Base-by-base conservation (phyloP, 2,888 invertebrate species). In the Schizotus pectinicornis region DNA sequence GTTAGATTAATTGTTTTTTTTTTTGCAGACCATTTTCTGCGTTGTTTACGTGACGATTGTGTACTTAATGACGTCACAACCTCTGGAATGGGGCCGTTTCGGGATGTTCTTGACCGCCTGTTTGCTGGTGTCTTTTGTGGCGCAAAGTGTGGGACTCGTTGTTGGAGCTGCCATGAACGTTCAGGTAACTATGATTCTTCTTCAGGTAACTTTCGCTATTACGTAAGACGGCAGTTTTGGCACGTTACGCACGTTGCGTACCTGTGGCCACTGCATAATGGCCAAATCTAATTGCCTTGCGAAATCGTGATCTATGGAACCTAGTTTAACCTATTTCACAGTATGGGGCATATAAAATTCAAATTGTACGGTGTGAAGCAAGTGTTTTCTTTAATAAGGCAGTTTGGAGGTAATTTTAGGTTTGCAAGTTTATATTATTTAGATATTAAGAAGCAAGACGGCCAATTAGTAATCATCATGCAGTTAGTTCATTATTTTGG, bases 141-240 rank as follows among this genome's bases (percentile, higher is more conserved):
- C 96, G 30, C 97, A 98, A 81, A 95, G 95, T 68, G 91, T 97
- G 6, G 97, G 97, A 1, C 84, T 98, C 2, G 92, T 97, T 0
- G 95, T 98, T 5, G 97, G 97, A 6, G 97, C 97, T 37, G 96
- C 95, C 5, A 95, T 95, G 88, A 94, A 93, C 72, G 93, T 95
- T 7, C 91, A 89, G 85, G 89, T 89, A 75, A 72, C 60, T 57
- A 42, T 39, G 6, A 30, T 22, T 22, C 11, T 55, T 30, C 12
- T 31, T 38, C 38, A 38, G 5, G 2, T 22, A 22, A 22, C 22
- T 22, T 12, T 50, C 32, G 11, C 50, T 53, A 13, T 50, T 35
- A 14, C 42, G 14, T 22, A n/a, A 38, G 9, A 38, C n/a, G 14
- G 35, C 7, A 33, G 12, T 13, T 48, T 30, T 31, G 11, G n/a